Evolutionary conservation across 2,888 invertebrate genomes (phyloP).

Genomic region (Aquatica leii): DNA sequence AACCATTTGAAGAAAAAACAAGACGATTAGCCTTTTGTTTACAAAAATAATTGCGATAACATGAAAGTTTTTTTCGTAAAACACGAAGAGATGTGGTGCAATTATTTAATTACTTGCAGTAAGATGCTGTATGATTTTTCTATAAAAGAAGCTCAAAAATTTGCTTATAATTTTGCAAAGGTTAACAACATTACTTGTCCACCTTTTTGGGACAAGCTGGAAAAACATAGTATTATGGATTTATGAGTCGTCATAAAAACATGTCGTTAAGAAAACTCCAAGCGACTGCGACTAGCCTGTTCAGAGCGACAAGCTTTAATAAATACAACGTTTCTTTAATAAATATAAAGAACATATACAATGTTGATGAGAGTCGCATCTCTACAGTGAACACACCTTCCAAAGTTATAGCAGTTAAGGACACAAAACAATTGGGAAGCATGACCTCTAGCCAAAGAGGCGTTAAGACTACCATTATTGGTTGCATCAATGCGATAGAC

Average conservation of each 20-base stretch:
- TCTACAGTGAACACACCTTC: constrained; percentile 46
- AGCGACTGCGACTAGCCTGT: background rate
- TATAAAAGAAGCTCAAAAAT: background rate
- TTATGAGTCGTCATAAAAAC: constrained; percentile 2
- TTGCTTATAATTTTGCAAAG: background rate
- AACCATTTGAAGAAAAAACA: background rate
- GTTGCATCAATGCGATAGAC: constrained; percentile 41
- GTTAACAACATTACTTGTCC: background rate
- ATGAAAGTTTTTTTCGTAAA: background rate
- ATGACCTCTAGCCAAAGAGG: constrained; percentile 41
- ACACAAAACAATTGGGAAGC: constrained; percentile 45
- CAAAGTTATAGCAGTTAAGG: constrained; percentile 45
- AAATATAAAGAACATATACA: constrained; percentile 36
- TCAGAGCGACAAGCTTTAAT: background rate
- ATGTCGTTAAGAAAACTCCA: background rate
- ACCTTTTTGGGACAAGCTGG: background rate
- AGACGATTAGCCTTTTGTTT: background rate
- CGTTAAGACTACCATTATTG: constrained; percentile 39
- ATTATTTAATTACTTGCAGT: constrained; percentile 1
- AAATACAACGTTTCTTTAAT: constrained; percentile 1
- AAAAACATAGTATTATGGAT: constrained; percentile 1
- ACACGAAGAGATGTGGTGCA: background rate
- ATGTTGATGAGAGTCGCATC: constrained; percentile 43
- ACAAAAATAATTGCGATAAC: background rate
- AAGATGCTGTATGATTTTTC: background rate